Percentiles rank a stretch among this genome's conserved stretches.
These are phyloP conservation scores for Periplaneta americana DNA, from an alignment of 1,140 invertebrate genomes.

Conservation along the genomic window DNA sequence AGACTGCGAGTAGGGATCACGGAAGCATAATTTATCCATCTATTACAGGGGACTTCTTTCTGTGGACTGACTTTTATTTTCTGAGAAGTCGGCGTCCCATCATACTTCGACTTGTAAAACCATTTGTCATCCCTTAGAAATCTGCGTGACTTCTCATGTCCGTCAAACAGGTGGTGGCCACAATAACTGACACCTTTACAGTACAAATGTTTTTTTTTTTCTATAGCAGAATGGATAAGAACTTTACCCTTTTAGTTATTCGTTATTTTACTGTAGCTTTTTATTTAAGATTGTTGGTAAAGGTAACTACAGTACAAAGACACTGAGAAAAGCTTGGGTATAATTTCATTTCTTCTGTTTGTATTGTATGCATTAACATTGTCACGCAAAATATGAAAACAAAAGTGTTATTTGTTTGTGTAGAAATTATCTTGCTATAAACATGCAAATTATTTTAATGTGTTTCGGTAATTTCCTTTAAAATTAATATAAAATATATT, in stretches of 20 bases:
- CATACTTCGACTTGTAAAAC: background rate
- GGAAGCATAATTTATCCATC: background rate
- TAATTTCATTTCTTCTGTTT: no score
- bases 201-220: background rate
- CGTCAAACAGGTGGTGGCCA: background rate
- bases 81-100: background rate
- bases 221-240: background rate
- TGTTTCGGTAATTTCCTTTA: no score
- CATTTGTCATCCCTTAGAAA: background rate
- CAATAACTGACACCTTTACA: background rate
- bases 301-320: background rate
- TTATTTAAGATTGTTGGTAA: background rate
- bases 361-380: no score
- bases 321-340: background rate
- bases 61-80: background rate
- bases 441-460: no score
- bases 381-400: no score
- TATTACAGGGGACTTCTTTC: background rate
- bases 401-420: no score
- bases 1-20: background rate
- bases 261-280: background rate
- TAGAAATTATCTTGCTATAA: no score
- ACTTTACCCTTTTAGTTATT: background rate
- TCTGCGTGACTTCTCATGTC: background rate
- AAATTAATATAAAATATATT: no score